Evolutionary conservation across 2,113 vertebrate genomes (phyloP), one percentile per base, ranked within the genome.

Genomic region (Cercopithecus mona): DNA sequence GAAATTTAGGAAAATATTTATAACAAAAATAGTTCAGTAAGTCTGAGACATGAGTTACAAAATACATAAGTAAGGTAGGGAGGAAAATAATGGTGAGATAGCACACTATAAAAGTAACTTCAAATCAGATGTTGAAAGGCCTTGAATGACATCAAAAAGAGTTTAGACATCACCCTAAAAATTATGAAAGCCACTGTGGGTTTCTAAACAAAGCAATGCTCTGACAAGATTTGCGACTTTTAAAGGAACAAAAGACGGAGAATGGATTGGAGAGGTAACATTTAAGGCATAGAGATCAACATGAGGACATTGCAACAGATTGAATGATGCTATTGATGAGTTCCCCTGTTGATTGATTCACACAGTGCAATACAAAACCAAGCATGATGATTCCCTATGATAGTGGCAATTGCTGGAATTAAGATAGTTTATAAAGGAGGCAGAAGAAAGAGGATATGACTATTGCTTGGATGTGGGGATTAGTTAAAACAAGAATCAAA

Each of bases 11-110:
- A 82, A 89, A 92, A 78, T 86, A 35, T 87, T 95, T 88, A 59
- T n/a, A 88, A 52, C 30, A 55, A 76, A 94, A 93, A 52, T 78
- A 85, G 35, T 78, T 93, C 61, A 90, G 8, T 30, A 88, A 88
- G 9, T 79, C 30, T 90, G 32, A 95, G 8, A 17, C 0, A 52
- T 30, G 20, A 40, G 18, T 27, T 84, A 68, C 43, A 8, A 3
- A 87, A 27, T 30, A 90, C 17, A 17, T 50, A 30, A 73, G 16
- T 50, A 57, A 0, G 9, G 5, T 57, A 72, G 0, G 2, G 5
- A 87, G 52, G n/a, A 72, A 93, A 92, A 75, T 8, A 75, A 7
- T 52, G 10, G 2, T 32, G 13, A 84, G 22, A 78, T 0, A 85
- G n/a, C 68, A 87, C 79, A 22, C 2, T 35, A 1, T 72, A 5